Evolutionary conservation across 2,797 vertebrate genomes (phyloP), one percentile per base, ranked within the genome.

Genomic region (Mycteria americana): DNA sequence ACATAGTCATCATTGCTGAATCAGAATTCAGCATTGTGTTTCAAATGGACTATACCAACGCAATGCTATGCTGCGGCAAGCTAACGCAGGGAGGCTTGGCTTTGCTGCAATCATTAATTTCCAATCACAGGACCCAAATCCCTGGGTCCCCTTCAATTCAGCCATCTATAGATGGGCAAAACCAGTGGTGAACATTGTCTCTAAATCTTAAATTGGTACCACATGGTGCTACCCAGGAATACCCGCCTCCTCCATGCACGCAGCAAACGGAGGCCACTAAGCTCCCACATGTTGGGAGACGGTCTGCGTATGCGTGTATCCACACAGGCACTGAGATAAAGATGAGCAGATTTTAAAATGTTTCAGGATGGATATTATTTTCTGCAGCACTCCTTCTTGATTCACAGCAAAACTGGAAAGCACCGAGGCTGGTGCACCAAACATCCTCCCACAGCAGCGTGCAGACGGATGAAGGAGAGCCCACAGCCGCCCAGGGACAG

Each of bases 291-390:
- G 6, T 8, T 13, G 24, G 59, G 28, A 60, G 25, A 39, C 21
- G 46, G 9, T 11, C 41, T 41, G 18, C 2, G 0, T 17, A 4
- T 3, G 7, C 7, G 0, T 3, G 6, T 10, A 51, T 13, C 41
- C 46, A 73, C 45, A 56, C 25, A 62, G 51, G 22, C 53, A 41
- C 31, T 0, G 9, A 76, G 35, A 23, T 16, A n/a, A 54, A 84
- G 10, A 51, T 0, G 4, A 80, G 30, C 2, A 1, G 18, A 73
- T 84, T 86, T 86, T 43, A 6, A 77, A 60, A 28, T 10, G 3
- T 35, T 84, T 56, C 45, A 73, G 64, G 56, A 64, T 18, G 35
- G 2, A 11, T 30, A 14, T 28, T 31, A 37, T 56, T 50, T 89
- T 91, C 68, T 80, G 59, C 63, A 73, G 21, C 33, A 11, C 39